A percentile compares a stretch with the other conserved stretches of the same genome.
phyloP scores from a whole-genome alignment of 2,113 vertebrate genomes.

The Cyprinodon brontotheroides region DNA sequence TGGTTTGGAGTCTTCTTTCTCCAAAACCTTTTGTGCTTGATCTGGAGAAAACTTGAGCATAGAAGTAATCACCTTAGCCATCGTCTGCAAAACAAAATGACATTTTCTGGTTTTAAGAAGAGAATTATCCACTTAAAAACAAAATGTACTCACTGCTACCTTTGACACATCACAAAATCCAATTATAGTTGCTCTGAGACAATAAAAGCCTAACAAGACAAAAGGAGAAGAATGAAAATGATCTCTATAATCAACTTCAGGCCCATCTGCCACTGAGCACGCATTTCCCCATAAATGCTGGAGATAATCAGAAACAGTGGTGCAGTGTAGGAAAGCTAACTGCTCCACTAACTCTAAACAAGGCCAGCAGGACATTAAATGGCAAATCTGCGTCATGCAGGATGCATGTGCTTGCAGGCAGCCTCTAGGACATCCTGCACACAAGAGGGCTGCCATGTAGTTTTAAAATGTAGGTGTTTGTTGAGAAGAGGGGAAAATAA shows the following conservation, averaged over 20 bases:
- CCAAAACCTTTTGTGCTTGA: slow-evolving; percentile 92
- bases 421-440: slow-evolving; percentile 68
- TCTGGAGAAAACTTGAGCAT: slow-evolving; percentile 95
- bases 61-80: slow-evolving; percentile 98
- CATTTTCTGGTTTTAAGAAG: not conserved
- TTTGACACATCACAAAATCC: slow-evolving; percentile 23
- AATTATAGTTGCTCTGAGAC: slow-evolving; percentile 46
- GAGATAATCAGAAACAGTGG: slow-evolving; percentile 76
- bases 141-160: not conserved
- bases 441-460: slow-evolving; percentile 55
- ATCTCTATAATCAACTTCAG: slow-evolving; percentile 67
- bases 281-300: slow-evolving; percentile 58
- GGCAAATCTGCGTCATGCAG: slow-evolving; percentile 65
- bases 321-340: slow-evolving; percentile 58
- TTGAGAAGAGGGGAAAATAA: slow-evolving; percentile 53
- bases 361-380: slow-evolving; percentile 60
- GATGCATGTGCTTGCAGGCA: slow-evolving; percentile 52
- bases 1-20: slow-evolving; percentile 89
- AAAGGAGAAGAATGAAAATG: slow-evolving; percentile 35
- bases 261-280: slow-evolving; percentile 57
- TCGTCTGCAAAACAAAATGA: slow-evolving; percentile 81
- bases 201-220: slow-evolving; percentile 46
- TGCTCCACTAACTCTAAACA: slow-evolving; percentile 62
- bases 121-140: not conserved
- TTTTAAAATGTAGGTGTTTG: slow-evolving; percentile 63